Percentiles rank a stretch among this genome's conserved stretches.
Conservation (phyloP, 2,113 vertebrate genomes). For the Excalfactoria chinensis region DNA sequence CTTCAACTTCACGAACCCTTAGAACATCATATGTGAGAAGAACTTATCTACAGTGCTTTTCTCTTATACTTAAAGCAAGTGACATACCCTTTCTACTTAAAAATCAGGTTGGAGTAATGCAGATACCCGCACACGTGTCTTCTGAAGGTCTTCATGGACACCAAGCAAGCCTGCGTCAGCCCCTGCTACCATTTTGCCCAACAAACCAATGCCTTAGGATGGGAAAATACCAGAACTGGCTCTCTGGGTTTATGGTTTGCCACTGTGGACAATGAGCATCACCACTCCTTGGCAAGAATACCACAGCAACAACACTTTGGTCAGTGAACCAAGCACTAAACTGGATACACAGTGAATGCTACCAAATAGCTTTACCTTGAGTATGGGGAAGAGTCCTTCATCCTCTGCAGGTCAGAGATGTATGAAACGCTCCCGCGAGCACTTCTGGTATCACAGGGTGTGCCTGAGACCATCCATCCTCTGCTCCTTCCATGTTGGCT, state of each 20-base stretch:
- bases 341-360: fast-evolving
- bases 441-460: fast-evolving
- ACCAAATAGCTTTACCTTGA: not conserved
- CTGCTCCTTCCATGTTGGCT: not conserved
- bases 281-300: not conserved
- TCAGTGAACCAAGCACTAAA: not conserved
- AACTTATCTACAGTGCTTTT: fast-evolving
- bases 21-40: fast-evolving
- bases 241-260: not conserved
- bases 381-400: not conserved
- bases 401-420: not conserved
- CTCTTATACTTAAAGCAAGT: not conserved
- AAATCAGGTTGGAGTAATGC: not conserved
- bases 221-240: fast-evolving
- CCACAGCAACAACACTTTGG: fast-evolving
- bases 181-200: not conserved
- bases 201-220: not conserved
- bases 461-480: not conserved
- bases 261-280: not conserved
- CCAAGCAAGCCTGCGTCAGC: not conserved
- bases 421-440: fast-evolving
- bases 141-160: not conserved
- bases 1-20: not conserved
- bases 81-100: fast-evolving
- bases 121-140: not conserved